Percentiles rank a stretch among this genome's conserved stretches.
Evolutionary conservation across 2,113 vertebrate genomes (phyloP).

Genomic region (Ptilorrhoa leucosticta): DNA sequence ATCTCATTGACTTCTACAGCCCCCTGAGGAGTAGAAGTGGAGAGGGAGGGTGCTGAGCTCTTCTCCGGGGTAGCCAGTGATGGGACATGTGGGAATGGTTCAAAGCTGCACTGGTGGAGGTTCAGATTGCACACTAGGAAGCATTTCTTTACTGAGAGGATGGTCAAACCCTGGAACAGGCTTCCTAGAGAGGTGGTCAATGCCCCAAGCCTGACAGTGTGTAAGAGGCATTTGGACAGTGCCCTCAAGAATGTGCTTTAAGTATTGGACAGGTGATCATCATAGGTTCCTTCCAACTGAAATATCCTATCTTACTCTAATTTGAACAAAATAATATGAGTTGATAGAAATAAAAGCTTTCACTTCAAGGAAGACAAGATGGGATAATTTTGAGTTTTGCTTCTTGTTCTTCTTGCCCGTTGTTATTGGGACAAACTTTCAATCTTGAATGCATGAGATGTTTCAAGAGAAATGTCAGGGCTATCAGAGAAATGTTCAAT

Average conservation of each 20-base stretch:
- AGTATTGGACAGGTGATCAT: neutral
- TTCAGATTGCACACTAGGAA: neutral
- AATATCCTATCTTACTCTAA: neutral
- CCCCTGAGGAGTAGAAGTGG: neutral
- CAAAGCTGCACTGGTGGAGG: accelerated
- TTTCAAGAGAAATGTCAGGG: neutral
- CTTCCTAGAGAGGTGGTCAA: neutral
- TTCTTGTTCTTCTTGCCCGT: neutral
- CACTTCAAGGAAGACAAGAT: neutral
- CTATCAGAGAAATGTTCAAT: neutral
- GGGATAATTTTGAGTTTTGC: neutral
- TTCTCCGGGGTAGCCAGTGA: neutral
- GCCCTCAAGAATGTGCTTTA: neutral
- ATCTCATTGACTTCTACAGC: neutral
- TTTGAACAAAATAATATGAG: neutral
- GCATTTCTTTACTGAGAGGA: neutral
- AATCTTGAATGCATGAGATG: neutral
- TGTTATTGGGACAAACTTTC: neutral
- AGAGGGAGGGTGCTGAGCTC: neutral
- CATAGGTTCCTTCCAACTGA: neutral
- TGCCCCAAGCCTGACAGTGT: neutral
- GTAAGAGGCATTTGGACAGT: neutral
- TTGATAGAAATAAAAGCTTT: neutral
- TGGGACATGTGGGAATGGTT: accelerated
- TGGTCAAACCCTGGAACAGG: neutral